These are phyloP conservation scores for Drosophila varians DNA, from an alignment of 1,140 invertebrate genomes.

Conservation along the genomic window DNA sequence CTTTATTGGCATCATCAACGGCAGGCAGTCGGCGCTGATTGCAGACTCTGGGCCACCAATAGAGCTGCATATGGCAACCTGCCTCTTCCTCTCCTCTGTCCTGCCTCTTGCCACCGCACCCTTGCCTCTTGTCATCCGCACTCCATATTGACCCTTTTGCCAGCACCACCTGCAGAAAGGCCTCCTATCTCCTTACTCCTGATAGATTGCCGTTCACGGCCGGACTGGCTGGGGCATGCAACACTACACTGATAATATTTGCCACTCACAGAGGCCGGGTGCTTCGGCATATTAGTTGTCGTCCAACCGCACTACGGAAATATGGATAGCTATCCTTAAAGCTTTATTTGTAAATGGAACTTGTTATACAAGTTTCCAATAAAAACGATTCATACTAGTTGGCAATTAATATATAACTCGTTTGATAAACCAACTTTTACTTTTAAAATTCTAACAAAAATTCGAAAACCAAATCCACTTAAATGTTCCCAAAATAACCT, in stretches of 20 bases:
- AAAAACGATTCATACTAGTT: no score
- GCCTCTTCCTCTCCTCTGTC: no score
- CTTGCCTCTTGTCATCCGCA: neutral
- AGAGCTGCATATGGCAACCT: constrained; percentile 45
- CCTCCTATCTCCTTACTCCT: constrained; percentile 18
- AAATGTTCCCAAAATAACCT: neutral
- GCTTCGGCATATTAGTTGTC: neutral
- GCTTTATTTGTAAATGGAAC: no score
- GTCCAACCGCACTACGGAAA: neutral
- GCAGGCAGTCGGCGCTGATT: constrained; percentile 43
- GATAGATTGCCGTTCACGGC: constrained; percentile 54
- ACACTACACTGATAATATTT: constrained; percentile 71
- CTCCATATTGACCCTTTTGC: constrained; percentile 12
- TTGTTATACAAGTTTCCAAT: neutral
- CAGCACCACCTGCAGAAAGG: constrained; percentile 36
- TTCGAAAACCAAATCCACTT: neutral
- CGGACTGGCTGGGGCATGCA: constrained; percentile 39
- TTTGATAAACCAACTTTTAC: no score
- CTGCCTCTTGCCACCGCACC: neutral
- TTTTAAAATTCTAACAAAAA: no score
- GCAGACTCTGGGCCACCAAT: constrained; percentile 39
- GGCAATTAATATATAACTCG: no score
- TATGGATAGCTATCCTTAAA: no score
- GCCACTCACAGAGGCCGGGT: constrained; percentile 23
- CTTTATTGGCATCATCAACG: constrained; percentile 74